Conservation (phyloP, 2,113 vertebrate species). For the Riparia riparia region DNA sequence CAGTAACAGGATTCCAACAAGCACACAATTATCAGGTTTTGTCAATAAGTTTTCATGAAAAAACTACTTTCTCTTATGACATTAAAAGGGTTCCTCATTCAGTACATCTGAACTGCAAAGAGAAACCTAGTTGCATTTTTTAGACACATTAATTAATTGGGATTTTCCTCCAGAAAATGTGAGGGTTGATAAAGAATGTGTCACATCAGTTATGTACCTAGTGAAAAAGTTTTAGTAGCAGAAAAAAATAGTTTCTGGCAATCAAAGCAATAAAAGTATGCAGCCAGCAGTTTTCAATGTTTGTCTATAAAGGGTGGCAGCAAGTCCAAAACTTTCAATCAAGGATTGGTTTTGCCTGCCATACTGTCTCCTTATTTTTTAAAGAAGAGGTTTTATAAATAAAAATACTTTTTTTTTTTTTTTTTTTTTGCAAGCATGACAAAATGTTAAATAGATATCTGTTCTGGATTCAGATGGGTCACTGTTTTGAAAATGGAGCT, state of each 20-base stretch:
- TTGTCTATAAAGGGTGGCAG: background rate
- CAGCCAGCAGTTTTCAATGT: background rate
- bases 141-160: background rate
- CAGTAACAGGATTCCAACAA: background rate
- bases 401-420: background rate
- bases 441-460: background rate
- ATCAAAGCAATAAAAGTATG: background rate
- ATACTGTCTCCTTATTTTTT: background rate
- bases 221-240: background rate
- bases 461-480: background rate
- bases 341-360: background rate
- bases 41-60: background rate
- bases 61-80: background rate
- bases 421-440: background rate
- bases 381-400: background rate
- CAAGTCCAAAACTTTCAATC: background rate
- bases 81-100: slow-evolving; percentile 22
- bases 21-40: background rate
- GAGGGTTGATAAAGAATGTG: background rate
- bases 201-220: background rate
- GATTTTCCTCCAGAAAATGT: background rate
- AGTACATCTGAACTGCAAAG: slow-evolving; percentile 29
- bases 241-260: background rate
- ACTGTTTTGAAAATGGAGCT: background rate
- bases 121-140: slow-evolving; percentile 30